phyloP scores from a whole-genome alignment of 2,113 vertebrate species.

The Grus americana region DNA sequence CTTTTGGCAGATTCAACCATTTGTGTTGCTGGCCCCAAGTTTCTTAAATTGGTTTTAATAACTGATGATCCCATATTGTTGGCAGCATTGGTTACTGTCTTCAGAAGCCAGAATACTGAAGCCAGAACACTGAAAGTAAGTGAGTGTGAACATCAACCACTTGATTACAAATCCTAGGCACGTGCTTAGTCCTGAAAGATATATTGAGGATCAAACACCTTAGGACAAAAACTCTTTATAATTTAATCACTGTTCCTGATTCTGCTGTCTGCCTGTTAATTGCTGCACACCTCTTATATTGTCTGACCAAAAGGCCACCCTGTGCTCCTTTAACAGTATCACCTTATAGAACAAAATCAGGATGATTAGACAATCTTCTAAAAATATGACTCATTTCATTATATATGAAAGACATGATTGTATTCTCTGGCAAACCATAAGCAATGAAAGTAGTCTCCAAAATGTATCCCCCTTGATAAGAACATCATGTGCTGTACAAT shows the following conservation, averaged over 20 bases:
- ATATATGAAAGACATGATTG: neutral
- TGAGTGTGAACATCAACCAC: neutral
- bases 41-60: neutral
- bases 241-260: neutral
- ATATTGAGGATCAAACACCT: neutral
- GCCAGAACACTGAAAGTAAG: neutral
- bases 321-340: neutral
- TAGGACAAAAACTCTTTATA: conserved; percentile 22
- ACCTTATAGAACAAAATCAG: neutral
- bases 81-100: neutral
- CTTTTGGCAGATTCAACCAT: neutral
- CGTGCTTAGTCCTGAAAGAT: neutral
- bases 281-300: neutral
- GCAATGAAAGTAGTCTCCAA: neutral
- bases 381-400: neutral
- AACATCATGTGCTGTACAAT: neutral
- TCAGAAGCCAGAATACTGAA: neutral
- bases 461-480: neutral
- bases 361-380: neutral
- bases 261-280: conserved; percentile 10
- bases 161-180: neutral
- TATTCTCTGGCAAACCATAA: neutral
- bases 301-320: neutral
- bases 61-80: neutral
- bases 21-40: neutral